A percentile compares a stretch with the other conserved stretches of the same genome.
Conservation (phyloP, 2,797 vertebrate species). For the Rhinatrema bivittatum region DNA sequence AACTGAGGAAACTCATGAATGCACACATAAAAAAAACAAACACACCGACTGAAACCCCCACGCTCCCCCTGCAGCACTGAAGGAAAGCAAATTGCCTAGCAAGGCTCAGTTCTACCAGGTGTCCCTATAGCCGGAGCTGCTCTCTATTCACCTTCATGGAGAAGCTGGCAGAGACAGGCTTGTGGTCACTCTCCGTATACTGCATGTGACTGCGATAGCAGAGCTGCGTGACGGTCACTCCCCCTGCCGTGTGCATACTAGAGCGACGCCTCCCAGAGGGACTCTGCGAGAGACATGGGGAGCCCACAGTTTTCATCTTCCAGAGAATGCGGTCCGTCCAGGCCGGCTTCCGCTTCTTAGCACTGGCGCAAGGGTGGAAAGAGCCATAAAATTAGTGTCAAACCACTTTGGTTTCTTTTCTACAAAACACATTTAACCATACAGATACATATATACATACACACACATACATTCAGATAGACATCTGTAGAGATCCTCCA, state of each 20-base stretch:
- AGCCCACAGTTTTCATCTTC: constrained; percentile 70
- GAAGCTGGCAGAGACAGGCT: constrained; percentile 91
- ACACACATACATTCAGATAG: too few species aligned
- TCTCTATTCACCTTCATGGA: constrained; percentile 87
- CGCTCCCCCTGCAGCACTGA: too few species aligned
- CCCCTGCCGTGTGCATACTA: constrained; percentile 47
- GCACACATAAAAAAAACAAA: too few species aligned
- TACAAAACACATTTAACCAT: too few species aligned
- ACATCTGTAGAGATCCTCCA: too few species aligned
- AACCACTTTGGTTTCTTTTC: too few species aligned
- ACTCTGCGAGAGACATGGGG: constrained; percentile 52
- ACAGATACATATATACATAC: too few species aligned
- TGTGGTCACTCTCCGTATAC: constrained; percentile 88
- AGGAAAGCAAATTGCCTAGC: too few species aligned
- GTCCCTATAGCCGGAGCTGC: too few species aligned
- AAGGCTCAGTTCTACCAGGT: too few species aligned
- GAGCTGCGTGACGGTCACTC: constrained; percentile 77
- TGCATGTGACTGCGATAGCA: constrained; percentile 93
- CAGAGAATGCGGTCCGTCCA: constrained; percentile 97
- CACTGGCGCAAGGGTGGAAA: constrained; percentile 47
- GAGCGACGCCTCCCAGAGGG: constrained; percentile 52
- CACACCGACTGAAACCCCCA: too few species aligned
- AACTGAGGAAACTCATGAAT: too few species aligned
- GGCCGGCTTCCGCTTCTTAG: constrained; percentile 92
- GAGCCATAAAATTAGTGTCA: neutral